phyloP scores from a whole-genome alignment of 2,797 vertebrate species.

The Dermochelys coriacea region DNA sequence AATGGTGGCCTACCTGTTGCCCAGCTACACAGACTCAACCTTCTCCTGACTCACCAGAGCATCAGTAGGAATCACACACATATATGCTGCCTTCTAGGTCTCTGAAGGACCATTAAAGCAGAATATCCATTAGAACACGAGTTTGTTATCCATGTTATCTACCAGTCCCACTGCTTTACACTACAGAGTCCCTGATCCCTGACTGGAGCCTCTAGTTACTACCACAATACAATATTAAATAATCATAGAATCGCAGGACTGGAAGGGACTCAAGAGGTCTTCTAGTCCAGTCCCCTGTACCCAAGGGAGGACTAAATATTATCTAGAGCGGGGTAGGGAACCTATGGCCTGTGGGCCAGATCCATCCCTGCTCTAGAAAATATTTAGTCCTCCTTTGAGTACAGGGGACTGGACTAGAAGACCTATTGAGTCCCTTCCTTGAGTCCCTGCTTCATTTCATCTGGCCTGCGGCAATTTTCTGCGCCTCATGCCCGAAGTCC shows the following conservation, averaged over 20 bases:
- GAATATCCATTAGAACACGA: not conserved
- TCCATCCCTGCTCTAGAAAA: no score
- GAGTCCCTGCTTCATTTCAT: no score
- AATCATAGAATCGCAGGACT: not conserved
- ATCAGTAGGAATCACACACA: not conserved
- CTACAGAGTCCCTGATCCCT: fast-evolving
- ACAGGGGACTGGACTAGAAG: no score
- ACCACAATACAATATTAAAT: not conserved
- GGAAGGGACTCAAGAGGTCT: no score
- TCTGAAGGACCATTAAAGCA: not conserved
- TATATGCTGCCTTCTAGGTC: not conserved
- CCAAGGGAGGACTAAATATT: no score
- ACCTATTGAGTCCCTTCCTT: no score
- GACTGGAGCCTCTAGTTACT: not conserved
- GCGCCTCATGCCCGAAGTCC: no score
- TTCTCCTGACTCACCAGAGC: not conserved
- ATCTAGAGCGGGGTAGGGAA: no score
- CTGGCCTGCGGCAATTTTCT: no score
- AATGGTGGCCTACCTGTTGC: not conserved
- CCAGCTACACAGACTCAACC: not conserved
- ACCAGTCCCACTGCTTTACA: not conserved
- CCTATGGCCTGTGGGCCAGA: no score
- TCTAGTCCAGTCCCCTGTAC: no score
- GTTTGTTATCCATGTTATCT: not conserved
- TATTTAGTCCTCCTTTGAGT: no score